These are phyloP conservation scores for Gnathonemus echidnorhynchus DNA, from an alignment of 2,113 vertebrate genomes.

Conservation along the genomic window DNA sequence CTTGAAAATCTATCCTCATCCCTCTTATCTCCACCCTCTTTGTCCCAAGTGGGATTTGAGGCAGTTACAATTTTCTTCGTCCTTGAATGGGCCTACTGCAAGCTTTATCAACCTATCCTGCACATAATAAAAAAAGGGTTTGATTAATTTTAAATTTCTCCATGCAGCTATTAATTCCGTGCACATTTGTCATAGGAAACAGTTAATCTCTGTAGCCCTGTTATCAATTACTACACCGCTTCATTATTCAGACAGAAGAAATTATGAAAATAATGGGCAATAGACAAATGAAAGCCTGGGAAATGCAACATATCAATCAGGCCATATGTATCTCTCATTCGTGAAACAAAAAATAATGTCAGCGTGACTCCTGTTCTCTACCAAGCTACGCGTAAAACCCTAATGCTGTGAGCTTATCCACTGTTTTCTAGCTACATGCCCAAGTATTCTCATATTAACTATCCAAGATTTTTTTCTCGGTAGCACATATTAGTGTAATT, in stretches of 20 bases:
- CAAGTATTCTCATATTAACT: neutral
- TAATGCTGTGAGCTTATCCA: neutral
- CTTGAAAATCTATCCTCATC: neutral
- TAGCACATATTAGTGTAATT: neutral
- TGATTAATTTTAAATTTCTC: neutral
- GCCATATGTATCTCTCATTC: neutral
- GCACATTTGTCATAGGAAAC: neutral
- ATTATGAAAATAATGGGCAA: neutral
- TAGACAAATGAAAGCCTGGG: neutral
- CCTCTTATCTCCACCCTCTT: slow-evolving; percentile 10
- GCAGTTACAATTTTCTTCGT: slow-evolving; percentile 11
- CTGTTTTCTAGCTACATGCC: neutral
- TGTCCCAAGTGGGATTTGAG: slow-evolving; percentile 16
- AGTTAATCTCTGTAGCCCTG: neutral
- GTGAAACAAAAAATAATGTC: neutral
- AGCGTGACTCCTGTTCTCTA: neutral
- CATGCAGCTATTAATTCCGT: neutral
- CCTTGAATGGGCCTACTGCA: slow-evolving; percentile 5
- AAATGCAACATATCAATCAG: neutral
- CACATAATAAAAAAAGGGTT: neutral
- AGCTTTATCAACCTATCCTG: slow-evolving; percentile 9
- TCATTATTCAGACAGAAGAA: neutral
- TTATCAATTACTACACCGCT: neutral
- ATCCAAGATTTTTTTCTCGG: neutral
- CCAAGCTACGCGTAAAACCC: neutral